Evolutionary conservation across 2,888 invertebrate genomes (phyloP).

Genomic region (Drosophila suboccidentalis): DNA sequence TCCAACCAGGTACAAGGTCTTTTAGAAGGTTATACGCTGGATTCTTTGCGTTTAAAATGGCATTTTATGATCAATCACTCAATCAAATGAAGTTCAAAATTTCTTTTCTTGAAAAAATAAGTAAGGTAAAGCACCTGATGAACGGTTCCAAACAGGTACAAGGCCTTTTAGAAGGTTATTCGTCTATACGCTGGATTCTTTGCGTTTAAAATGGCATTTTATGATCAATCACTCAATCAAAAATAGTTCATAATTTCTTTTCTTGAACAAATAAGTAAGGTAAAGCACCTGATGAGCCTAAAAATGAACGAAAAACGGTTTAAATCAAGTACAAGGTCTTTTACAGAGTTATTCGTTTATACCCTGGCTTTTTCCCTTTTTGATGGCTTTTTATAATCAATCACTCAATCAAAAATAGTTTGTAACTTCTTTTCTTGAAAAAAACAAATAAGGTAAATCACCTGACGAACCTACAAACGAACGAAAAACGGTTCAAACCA

Average conservation of each 20-base stretch:
- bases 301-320: no score
- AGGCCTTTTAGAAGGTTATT: slow-evolving; percentile 1
- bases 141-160: slow-evolving; percentile 4
- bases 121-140: slow-evolving; percentile 53
- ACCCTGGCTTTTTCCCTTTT: not conserved
- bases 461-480: no score
- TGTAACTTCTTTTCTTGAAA: no score
- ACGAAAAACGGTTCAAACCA: no score
- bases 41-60: not conserved
- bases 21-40: not conserved
- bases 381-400: no score
- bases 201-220: no score
- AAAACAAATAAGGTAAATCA: no score
- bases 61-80: no score
- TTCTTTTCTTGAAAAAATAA: slow-evolving; percentile 62
- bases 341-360: not conserved
- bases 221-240: no score
- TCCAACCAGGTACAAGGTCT: slow-evolving; percentile 8
- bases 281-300: slow-evolving; percentile 50
- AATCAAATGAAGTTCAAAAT: no score
- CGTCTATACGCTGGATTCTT: not conserved
- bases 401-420: no score
- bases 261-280: slow-evolving; percentile 62
- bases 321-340: slow-evolving; percentile 7
- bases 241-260: no score